Evolutionary conservation across 1,140 invertebrate genomes (phyloP).

Genomic region (Drosophila gunungcola): DNA sequence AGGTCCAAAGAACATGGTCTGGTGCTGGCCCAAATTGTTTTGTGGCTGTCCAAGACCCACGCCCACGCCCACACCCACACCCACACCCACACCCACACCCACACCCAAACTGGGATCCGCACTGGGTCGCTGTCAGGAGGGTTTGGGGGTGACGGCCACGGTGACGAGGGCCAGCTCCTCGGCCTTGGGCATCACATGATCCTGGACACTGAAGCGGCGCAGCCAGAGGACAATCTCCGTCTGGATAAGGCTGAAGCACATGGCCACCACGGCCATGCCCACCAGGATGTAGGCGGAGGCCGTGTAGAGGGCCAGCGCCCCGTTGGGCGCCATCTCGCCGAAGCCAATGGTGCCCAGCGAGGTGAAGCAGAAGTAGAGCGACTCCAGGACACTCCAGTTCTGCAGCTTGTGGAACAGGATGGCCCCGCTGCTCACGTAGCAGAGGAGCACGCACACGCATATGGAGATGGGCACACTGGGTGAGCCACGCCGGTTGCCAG

Average conservation of each 20-base stretch:
- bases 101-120: slow-evolving; percentile 45
- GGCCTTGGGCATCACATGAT: slow-evolving; percentile 75
- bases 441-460: slow-evolving; percentile 94
- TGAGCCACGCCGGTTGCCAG: slow-evolving; percentile 35
- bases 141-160: slow-evolving; percentile 80
- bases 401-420: slow-evolving; percentile 95
- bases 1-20: slow-evolving; percentile 83
- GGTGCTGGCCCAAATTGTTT: slow-evolving; percentile 73
- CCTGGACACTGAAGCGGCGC: slow-evolving; percentile 86
- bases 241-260: slow-evolving; percentile 98
- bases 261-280: slow-evolving; percentile 97
- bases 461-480: slow-evolving; percentile 92
- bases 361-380: slow-evolving; percentile 97
- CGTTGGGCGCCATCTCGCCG: slow-evolving; percentile 91
- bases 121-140: slow-evolving; percentile 84
- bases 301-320: slow-evolving; percentile 87
- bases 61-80: neutral
- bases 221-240: slow-evolving; percentile 92
- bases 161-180: slow-evolving; percentile 82
- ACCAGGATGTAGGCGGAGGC: slow-evolving; percentile 94
- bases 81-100: neutral
- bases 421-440: slow-evolving; percentile 96
- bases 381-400: slow-evolving; percentile 96
- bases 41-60: slow-evolving; percentile 9
- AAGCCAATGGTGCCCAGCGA: slow-evolving; percentile 96